Conservation (phyloP, 1,140 invertebrate species). For the Mesaphorura yosii region DNA sequence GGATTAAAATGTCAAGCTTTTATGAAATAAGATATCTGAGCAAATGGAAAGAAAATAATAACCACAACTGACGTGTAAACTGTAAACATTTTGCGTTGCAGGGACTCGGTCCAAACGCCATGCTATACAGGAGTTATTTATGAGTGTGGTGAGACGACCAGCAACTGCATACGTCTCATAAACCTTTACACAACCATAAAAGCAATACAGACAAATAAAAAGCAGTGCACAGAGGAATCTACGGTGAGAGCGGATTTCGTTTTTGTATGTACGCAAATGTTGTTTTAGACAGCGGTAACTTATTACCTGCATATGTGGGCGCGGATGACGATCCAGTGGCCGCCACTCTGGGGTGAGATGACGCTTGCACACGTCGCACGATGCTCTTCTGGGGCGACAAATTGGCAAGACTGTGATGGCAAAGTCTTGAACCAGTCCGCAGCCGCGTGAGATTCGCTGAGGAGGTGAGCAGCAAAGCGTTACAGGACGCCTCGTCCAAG, state of each 20-base stretch:
- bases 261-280: no score
- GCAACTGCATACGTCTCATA: not conserved
- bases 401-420: constrained; percentile 25
- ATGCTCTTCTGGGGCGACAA: constrained; percentile 26
- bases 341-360: not conserved
- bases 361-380: constrained; percentile 7
- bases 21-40: no score
- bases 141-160: not conserved
- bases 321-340: no score
- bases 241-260: not conserved
- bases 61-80: no score
- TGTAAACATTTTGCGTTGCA: no score
- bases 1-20: no score
- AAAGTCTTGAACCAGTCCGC: constrained; percentile 23
- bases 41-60: no score
- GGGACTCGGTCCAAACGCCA: no score
- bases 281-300: no score
- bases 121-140: not conserved
- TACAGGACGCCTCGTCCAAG: no score
- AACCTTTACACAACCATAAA: not conserved
- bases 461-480: no score
- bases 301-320: not conserved
- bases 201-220: not conserved
- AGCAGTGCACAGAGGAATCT: not conserved
- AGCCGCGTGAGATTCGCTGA: no score